A percentile compares a stretch with the other conserved stretches of the same genome.
Conservation (phyloP, 1,140 invertebrate genomes). For the Neelides sp. region DNA sequence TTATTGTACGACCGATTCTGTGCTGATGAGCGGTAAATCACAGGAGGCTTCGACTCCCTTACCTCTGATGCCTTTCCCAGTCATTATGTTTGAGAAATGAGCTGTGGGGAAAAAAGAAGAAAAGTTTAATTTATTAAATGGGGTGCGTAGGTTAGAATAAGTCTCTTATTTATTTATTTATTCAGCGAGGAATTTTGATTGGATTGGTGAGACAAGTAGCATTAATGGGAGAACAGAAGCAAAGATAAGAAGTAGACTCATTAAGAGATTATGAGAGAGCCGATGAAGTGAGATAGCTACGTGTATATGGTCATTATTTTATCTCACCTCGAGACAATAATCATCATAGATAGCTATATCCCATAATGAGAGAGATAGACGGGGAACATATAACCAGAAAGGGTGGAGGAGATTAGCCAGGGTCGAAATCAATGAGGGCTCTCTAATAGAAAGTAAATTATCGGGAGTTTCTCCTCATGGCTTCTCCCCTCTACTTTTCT, state of each 20-base stretch:
- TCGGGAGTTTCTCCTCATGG: conserved; percentile 6
- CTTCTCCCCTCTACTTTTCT: conserved; percentile 2
- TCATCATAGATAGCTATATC: no score
- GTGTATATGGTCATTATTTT: not conserved
- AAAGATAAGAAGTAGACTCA: not conserved
- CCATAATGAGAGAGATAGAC: no score
- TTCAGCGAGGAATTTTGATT: conserved; percentile 8
- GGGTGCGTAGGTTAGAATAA: no score
- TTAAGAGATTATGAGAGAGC: not conserved
- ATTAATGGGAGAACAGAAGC: not conserved
- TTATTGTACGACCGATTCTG: conserved; percentile 19
- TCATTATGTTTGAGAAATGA: conserved; percentile 4
- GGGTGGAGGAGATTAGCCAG: conserved; percentile 6
- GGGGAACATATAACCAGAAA: no score
- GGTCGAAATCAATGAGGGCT: conserved; percentile 11
- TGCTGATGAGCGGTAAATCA: conserved; percentile 26
- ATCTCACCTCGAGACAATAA: no score
- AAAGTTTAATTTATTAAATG: no score
- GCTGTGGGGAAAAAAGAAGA: no score
- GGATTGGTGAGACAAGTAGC: not conserved
- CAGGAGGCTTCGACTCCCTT: conserved; percentile 6
- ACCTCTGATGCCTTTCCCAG: conserved; percentile 2
- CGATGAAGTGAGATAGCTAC: not conserved
- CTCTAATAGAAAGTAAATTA: conserved; percentile 14
- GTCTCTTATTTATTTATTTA: conserved; percentile 12